Conservation (phyloP, 2,113 vertebrate genomes). For the Gila orcuttii region DNA sequence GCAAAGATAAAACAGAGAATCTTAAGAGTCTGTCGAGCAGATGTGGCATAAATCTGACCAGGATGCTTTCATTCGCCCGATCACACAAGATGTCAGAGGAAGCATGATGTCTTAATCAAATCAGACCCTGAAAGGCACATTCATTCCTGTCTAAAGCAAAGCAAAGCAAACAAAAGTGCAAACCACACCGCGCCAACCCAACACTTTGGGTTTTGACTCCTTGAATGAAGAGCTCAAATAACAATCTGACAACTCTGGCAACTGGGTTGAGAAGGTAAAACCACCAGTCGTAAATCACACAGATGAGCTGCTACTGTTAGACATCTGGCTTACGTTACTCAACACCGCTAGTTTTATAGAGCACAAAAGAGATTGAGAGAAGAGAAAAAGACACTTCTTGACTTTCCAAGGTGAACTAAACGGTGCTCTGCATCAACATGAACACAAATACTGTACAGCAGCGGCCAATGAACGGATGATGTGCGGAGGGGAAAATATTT, state of each 20-base stretch:
- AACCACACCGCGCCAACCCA: background rate
- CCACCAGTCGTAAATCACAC: constrained; percentile 34
- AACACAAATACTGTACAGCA: background rate
- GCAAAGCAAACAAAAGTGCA: constrained; percentile 14
- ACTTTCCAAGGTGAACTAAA: background rate
- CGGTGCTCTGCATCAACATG: background rate
- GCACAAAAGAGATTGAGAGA: background rate
- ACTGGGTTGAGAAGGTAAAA: too few species aligned
- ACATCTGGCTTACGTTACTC: constrained; percentile 60
- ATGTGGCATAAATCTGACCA: constrained; percentile 59
- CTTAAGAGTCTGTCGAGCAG: constrained; percentile 56
- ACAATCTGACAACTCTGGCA: background rate
- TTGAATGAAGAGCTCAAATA: constrained; percentile 23
- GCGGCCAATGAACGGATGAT: too few species aligned
- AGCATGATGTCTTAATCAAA: constrained; percentile 55
- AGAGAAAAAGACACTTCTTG: background rate
- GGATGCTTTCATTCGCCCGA: constrained; percentile 49
- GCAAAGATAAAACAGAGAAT: constrained; percentile 37
- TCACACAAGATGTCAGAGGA: constrained; percentile 11
- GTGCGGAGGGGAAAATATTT: too few species aligned
- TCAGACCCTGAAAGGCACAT: constrained; percentile 38
- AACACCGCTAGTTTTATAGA: constrained; percentile 24
- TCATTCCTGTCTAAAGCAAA: constrained; percentile 24
- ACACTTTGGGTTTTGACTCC: constrained; percentile 6
- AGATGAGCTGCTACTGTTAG: constrained; percentile 61